Evolutionary conservation across 2,113 vertebrate genomes (phyloP).

Genomic region (Brachionichthys hirsutus): DNA sequence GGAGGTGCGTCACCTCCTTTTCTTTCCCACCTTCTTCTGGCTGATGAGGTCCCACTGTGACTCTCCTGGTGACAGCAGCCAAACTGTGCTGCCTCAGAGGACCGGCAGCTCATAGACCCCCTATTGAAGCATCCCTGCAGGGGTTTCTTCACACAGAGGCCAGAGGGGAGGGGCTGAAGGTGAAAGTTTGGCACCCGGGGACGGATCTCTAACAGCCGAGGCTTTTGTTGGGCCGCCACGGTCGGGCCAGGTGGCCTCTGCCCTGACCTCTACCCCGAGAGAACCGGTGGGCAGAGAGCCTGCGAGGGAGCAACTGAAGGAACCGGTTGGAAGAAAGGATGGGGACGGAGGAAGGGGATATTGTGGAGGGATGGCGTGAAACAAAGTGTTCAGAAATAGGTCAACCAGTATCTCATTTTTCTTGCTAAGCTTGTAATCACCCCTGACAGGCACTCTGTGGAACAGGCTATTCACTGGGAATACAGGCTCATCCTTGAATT

Average conservation of each 20-base stretch:
- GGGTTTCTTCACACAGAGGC: conserved; percentile 72
- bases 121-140: conserved; percentile 84
- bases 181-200: conserved; percentile 72
- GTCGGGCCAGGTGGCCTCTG: conserved; percentile 83
- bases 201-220: conserved; percentile 72
- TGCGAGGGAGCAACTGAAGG: conserved; percentile 29
- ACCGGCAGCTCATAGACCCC: conserved; percentile 75
- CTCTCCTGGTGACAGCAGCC: conserved; percentile 85
- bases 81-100: conserved; percentile 77
- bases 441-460: conserved; percentile 71
- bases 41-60: conserved; percentile 82
- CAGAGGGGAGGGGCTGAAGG: conserved; percentile 58
- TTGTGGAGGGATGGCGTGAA: conserved; percentile 41
- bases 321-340: conserved; percentile 46
- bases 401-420: conserved; percentile 77
- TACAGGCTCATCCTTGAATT: conserved; percentile 48
- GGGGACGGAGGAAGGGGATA: conserved; percentile 53
- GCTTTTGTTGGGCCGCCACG: conserved; percentile 84
- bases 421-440: conserved; percentile 74
- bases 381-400: conserved; percentile 76
- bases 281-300: conserved; percentile 76
- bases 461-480: conserved; percentile 60
- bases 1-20: conserved; percentile 71
- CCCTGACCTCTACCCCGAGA: conserved; percentile 79
- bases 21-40: conserved; percentile 53